Base-by-base conservation (phyloP, 2,888 invertebrate genomes). In the Spisula subtruncata region DNA sequence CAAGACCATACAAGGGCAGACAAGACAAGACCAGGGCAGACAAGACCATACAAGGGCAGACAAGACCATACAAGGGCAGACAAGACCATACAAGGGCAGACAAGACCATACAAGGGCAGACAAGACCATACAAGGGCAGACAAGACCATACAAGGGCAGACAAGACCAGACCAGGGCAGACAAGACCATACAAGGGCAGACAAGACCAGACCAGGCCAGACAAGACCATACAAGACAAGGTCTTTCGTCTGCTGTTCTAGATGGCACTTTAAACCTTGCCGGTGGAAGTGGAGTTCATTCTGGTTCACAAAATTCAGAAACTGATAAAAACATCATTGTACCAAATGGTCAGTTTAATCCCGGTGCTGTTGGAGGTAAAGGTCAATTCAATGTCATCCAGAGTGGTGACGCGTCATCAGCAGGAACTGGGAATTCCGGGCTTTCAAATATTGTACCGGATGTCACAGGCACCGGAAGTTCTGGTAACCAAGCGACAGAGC, bases 301-400 rank as follows among this genome's bases (percentile, higher is more conserved):
- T n/a, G 48, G 46, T 25, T 48, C 81, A 6, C 25, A 14, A 41
- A 1, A 41, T 6, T 16, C 20, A 20, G 80, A 6, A 35, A 41
- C 6, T 12, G 32, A 32, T 20, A 41, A 41, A 10, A 79, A 79
- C 41, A 51, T 0, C 20, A 32, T 10, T 8, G n/a, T n/a, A 5
- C 54, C 83, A 1, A 60, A 35, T 56, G 56, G 35, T 51, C 32
- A 83, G 20, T 46, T 80, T 71, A 32, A 66, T 56, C 29, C 51
- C 81, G 29, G 90, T 83, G 14, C 83, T 86, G 32, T 89, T n/a
- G 82, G 29, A 60, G 84, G 51, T 29, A 81, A 81, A 51, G 56
- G 75, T 35, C 41, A 25, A 18, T 83, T 56, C 16, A 81, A 48
- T 29, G 81, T 51, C 5, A 75, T 48, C 20, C 81, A 82, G 46